Evolutionary conservation across 2,113 vertebrate genomes (phyloP).

Genomic region (Anser brachyrhynchus): DNA sequence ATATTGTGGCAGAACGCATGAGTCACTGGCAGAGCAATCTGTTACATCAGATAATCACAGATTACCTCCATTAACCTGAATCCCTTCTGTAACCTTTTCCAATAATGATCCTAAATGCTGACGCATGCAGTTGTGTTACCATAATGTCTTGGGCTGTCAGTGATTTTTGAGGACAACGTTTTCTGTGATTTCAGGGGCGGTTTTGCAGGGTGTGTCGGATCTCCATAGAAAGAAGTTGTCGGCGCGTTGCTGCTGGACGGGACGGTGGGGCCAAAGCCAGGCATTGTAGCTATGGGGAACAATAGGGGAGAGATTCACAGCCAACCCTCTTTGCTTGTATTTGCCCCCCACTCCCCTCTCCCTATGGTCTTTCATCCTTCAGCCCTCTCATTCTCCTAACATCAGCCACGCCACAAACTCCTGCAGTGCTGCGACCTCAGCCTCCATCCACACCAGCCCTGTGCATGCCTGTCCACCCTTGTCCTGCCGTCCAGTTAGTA

Average conservation of each 20-base stretch:
- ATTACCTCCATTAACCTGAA: constrained; percentile 66
- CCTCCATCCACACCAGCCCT: neutral
- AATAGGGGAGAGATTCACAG: neutral
- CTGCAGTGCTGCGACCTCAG: neutral
- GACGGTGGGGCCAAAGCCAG: neutral
- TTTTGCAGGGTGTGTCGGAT: neutral
- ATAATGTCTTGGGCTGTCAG: neutral
- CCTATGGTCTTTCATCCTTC: neutral
- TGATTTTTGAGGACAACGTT: neutral
- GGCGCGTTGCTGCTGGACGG: neutral
- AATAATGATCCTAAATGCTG: constrained; percentile 44
- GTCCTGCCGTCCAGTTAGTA: rapidly evolving
- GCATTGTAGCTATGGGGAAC: neutral
- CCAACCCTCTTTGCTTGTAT: neutral
- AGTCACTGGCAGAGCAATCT: constrained; percentile 57
- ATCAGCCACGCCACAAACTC: neutral
- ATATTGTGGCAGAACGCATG: constrained; percentile 48
- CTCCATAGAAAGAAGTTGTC: neutral
- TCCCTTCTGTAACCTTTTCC: constrained; percentile 55
- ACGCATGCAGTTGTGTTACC: neutral
- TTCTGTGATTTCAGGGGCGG: neutral
- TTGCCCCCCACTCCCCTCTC: neutral
- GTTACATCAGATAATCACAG: constrained; percentile 55
- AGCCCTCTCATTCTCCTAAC: neutral
- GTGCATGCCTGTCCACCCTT: neutral